phyloP scores from a whole-genome alignment of 2,888 invertebrate genomes.

The Euspilapteryx auroguttella region DNA sequence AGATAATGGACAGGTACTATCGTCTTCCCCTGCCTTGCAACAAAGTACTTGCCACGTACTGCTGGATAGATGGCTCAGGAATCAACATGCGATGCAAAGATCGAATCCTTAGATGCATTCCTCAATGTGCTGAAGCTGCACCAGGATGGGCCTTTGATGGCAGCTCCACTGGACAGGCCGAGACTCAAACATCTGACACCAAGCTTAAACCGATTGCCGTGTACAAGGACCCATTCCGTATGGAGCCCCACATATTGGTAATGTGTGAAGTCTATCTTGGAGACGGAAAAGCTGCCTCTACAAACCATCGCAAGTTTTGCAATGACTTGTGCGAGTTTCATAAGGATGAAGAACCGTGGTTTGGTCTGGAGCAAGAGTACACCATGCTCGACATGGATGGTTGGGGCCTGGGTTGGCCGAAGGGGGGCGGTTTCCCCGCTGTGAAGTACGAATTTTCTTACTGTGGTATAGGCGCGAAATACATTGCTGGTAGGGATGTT shows the following conservation, averaged over 20 bases:
- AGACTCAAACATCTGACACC: constrained; percentile 84
- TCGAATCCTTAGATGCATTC: constrained; percentile 65
- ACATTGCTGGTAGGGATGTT: constrained; percentile 90
- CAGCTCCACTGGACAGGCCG: constrained; percentile 86
- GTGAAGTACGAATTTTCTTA: constrained; percentile 89
- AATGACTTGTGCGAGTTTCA: constrained; percentile 71
- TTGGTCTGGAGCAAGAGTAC: constrained; percentile 92
- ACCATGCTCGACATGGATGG: constrained; percentile 84
- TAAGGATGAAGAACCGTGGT: constrained; percentile 77
- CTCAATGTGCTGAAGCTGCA: constrained; percentile 49
- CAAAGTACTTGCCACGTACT: constrained; percentile 68
- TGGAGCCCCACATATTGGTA: constrained; percentile 84
- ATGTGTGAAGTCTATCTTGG: constrained; percentile 79
- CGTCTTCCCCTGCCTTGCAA: constrained; percentile 61
- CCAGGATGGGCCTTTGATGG: constrained; percentile 93
- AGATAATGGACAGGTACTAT: constrained; percentile 53
- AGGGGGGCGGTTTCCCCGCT: constrained; percentile 83
- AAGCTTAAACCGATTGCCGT: constrained; percentile 84
- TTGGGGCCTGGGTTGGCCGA: constrained; percentile 93
- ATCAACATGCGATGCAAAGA: constrained; percentile 71
- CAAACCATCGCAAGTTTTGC: constrained; percentile 74
- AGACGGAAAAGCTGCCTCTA: constrained; percentile 70
- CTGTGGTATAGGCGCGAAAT: constrained; percentile 94
- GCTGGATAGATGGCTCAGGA: constrained; percentile 81
- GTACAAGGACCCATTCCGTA: constrained; percentile 87